These are phyloP conservation scores for Crocallis elinguaria DNA, from an alignment of 2,888 invertebrate species.

Conservation along the genomic window DNA sequence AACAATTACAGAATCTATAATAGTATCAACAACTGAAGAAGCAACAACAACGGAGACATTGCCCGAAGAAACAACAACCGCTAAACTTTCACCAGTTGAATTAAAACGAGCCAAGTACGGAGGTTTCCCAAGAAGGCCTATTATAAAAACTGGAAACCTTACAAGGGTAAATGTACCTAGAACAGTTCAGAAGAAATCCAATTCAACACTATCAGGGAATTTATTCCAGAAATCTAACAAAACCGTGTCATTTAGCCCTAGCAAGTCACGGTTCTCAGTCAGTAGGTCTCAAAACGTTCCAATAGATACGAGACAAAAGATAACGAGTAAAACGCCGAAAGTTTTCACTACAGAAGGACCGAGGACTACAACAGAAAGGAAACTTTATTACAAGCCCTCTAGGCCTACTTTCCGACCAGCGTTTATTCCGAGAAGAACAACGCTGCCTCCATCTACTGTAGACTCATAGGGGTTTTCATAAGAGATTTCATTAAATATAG, in stretches of 20 bases:
- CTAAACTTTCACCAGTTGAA: conserved; percentile 60
- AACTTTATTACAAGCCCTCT: conserved; percentile 67
- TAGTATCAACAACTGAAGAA: conserved; percentile 39
- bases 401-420: conserved; percentile 72
- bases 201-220: conserved; percentile 53
- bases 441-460: conserved; percentile 51
- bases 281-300: conserved; percentile 76
- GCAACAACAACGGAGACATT: conserved; percentile 55
- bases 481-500: conserved; percentile 16
- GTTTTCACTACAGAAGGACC: conserved; percentile 69
- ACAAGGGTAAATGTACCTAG: conserved; percentile 50
- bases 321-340: conserved; percentile 53
- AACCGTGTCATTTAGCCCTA: conserved; percentile 64
- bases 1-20: conserved; percentile 50
- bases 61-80: conserved; percentile 64
- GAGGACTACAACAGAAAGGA: conserved; percentile 70
- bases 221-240: conserved; percentile 65
- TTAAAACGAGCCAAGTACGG: conserved; percentile 70
- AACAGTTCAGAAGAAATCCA: conserved; percentile 59
- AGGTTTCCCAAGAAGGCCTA: conserved; percentile 68
- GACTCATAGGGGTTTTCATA: conserved; percentile 37
- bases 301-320: conserved; percentile 69
- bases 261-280: conserved; percentile 65
- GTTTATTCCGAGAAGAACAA: conserved; percentile 71
- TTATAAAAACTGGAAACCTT: conserved; percentile 64